Evolutionary conservation across 2,888 invertebrate genomes (phyloP).

Genomic region (Cremastinae sp.): DNA sequence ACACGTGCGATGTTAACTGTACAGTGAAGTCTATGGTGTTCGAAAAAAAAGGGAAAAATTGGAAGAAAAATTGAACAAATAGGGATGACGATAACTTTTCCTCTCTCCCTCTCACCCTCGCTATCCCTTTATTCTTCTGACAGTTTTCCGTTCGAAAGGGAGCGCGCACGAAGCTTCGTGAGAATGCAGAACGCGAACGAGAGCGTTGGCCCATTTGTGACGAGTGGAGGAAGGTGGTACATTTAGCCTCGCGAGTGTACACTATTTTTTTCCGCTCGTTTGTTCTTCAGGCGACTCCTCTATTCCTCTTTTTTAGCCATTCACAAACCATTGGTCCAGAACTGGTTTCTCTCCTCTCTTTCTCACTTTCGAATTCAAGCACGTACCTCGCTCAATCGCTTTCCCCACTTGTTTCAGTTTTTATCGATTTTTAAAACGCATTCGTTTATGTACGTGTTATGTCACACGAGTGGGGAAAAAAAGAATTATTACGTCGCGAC

Average conservation of each 20-base stretch:
- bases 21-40: conserved; percentile 10
- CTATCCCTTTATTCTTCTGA: conserved; percentile 14
- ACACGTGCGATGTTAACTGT: conserved; percentile 2
- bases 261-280: conserved; percentile 34
- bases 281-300: conserved; percentile 23
- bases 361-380: neutral
- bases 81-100: conserved; percentile 32
- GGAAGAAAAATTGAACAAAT: conserved; percentile 30
- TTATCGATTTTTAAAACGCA: too few relatives aligned
- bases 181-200: conserved; percentile 32
- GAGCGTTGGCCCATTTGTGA: conserved; percentile 43
- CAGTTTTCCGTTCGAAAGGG: conserved; percentile 30
- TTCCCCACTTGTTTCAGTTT: too few relatives aligned
- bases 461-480: too few relatives aligned
- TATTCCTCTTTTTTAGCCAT: conserved; percentile 20
- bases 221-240: conserved; percentile 47
- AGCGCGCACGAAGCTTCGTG: conserved; percentile 9
- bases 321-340: conserved; percentile 18
- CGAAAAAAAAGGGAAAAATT: conserved; percentile 30
- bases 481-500: too few relatives aligned
- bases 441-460: too few relatives aligned
- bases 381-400: too few relatives aligned
- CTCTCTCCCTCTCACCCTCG: conserved; percentile 11
- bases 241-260: conserved; percentile 50
- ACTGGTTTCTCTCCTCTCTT: neutral